These are phyloP conservation scores for Dascyllus trimaculatus DNA, from an alignment of 2,113 vertebrate species.

Conservation along the genomic window DNA sequence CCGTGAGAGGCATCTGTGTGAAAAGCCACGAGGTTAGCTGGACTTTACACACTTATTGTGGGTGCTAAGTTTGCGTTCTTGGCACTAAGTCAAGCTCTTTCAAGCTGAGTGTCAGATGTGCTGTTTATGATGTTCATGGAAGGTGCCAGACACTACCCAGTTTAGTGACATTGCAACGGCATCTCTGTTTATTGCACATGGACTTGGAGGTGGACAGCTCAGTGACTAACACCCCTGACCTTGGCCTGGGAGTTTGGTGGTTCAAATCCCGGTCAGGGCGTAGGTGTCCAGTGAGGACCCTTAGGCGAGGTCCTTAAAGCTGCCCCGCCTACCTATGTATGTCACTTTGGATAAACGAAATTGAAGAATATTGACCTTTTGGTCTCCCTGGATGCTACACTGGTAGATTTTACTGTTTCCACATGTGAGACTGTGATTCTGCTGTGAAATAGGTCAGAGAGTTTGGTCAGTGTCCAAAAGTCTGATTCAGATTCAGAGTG, in stretches of 20 bases:
- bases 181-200: slow-evolving; percentile 16
- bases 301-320: too few relatives aligned
- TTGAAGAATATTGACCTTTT: slow-evolving; percentile 19
- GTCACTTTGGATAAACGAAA: too few relatives aligned
- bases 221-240: too few relatives aligned
- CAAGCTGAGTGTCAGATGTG: slow-evolving; percentile 47
- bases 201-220: too few relatives aligned
- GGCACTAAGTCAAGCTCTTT: slow-evolving; percentile 39
- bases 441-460: not conserved
- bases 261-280: too few relatives aligned
- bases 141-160: slow-evolving; percentile 25
- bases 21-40: slow-evolving; percentile 24
- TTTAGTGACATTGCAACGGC: slow-evolving; percentile 15
- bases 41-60: slow-evolving; percentile 16
- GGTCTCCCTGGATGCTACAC: not conserved
- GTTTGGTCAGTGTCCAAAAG: not conserved
- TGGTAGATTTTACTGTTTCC: not conserved
- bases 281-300: too few relatives aligned
- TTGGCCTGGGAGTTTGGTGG: too few relatives aligned
- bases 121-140: slow-evolving; percentile 39
- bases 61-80: slow-evolving; percentile 27
- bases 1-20: slow-evolving; percentile 16
- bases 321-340: too few relatives aligned
- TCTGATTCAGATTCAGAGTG: not conserved
- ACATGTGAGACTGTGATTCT: slow-evolving; percentile 6